Base-by-base conservation (phyloP, 1,140 invertebrate genomes). In the Drosophila novamexicana region DNA sequence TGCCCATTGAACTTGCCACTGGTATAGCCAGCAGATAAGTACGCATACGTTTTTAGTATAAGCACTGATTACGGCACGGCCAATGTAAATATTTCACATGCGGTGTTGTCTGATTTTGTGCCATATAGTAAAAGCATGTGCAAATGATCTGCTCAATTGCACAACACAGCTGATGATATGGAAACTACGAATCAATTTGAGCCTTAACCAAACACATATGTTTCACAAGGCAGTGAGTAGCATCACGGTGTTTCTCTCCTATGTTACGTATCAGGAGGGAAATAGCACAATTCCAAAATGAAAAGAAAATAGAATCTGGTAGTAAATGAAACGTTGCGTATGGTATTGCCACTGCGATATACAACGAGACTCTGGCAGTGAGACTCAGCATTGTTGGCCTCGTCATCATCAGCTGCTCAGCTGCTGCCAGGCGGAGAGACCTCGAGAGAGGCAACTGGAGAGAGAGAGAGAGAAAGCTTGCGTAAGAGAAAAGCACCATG, bases 251-350 rank as follows among this genome's bases (percentile, higher is more conserved):
- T n/a, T 42, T 12, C 50, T 57, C 36, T 22, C 9, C 5, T 50
- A n/a, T 14, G 40, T 45, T 67, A 12, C 54, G 65, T n/a, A 47
- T 57, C 57, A 54, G 44, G 29, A 53, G 40, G 34, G 49, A 69
- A 58, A 70, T 54, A 52, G 40, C 58, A 56, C 49, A n/a, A n/a
- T 14, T 52, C 52, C 39, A 40, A 42, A 63, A 42, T 29, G 44
- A 67, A 63, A 74, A 63, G 40, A 40, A 77, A 77, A 75, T 73
- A 70, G 37, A 62, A 65, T 74, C 37, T 22, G 22, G 3, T 3
- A 53, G 56, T 63, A 40, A 62, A 50, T 67, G 52, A 73, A 67
- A 62, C 52, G 62, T 58, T 16, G 67, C 73, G 61, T 50, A 49
- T 58, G 68, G 12, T 57, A 40, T 50, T 56, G 62, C 49, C 52